Conservation (phyloP, 1,140 invertebrate genomes). For the Coelopa frigida region DNA sequence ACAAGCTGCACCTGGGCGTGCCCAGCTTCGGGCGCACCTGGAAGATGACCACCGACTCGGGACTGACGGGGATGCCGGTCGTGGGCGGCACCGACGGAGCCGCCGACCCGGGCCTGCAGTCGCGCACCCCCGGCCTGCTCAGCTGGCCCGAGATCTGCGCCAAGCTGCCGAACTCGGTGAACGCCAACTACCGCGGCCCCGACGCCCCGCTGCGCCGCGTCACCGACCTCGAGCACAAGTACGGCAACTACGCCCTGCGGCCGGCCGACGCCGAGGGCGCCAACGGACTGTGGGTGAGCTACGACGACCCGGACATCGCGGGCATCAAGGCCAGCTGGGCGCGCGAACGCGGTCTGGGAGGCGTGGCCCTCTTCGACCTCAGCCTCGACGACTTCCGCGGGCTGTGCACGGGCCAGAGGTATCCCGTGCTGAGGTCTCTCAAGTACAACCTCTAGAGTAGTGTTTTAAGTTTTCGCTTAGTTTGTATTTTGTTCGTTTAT, state of each 20-base stretch:
- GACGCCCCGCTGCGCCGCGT: conserved; percentile 60
- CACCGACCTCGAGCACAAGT: conserved; percentile 63
- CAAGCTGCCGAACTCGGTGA: conserved; percentile 42
- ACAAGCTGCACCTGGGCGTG: conserved; percentile 76
- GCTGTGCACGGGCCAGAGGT: conserved; percentile 67
- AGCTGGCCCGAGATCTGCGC: conserved; percentile 59
- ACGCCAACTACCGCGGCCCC: conserved; percentile 50
- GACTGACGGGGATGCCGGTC: conserved; percentile 68
- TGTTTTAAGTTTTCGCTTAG: conserved; percentile 1
- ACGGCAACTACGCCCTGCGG: conserved; percentile 67
- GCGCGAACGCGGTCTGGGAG: conserved; percentile 64
- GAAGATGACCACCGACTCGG: conserved; percentile 62
- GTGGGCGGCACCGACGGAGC: conserved; percentile 59
- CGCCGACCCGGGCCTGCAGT: conserved; percentile 53
- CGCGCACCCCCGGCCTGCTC: conserved; percentile 51
- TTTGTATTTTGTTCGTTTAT: too few relatives aligned
- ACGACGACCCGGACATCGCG: conserved; percentile 79
- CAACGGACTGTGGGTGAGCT: conserved; percentile 80
- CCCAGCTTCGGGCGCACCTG: conserved; percentile 77
- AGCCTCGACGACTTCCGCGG: conserved; percentile 77
- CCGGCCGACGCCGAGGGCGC: conserved; percentile 57
- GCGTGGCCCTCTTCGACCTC: conserved; percentile 71
- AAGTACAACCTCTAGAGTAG: conserved; percentile 52
- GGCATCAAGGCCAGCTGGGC: conserved; percentile 71
- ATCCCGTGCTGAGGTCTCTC: conserved; percentile 57